Percentiles rank a stretch among this genome's conserved stretches.
Conservation (phyloP, 2,113 vertebrate genomes). For the Acrocephalus arundinaceus region DNA sequence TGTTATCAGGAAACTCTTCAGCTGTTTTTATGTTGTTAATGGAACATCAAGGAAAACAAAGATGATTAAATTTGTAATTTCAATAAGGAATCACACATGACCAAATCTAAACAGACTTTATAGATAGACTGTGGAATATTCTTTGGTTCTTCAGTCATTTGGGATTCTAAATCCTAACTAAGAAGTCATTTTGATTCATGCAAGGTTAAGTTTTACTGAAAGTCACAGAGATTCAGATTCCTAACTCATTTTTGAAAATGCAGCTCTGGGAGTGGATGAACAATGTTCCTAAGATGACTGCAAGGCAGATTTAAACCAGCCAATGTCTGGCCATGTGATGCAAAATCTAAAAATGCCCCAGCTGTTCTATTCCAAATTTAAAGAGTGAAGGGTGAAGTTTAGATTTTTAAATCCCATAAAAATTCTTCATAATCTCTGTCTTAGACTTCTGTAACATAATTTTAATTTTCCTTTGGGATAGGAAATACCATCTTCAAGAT, state of each 20-base stretch:
- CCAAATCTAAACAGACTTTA: not conserved
- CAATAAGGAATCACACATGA: not conserved
- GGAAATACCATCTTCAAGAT: not conserved
- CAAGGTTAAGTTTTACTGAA: not conserved
- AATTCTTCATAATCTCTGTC: not conserved
- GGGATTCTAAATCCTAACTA: not conserved
- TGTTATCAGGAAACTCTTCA: not conserved
- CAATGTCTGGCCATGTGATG: not conserved
- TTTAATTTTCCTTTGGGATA: not conserved
- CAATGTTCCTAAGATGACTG: constrained; percentile 11
- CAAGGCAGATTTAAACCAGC: constrained; percentile 38
- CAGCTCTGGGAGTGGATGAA: constrained; percentile 28
- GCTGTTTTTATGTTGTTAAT: not conserved
- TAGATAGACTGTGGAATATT: not conserved
- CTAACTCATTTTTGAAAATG: constrained; percentile 41
- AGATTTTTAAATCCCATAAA: not conserved
- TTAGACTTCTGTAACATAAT: not conserved
- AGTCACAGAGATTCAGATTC: not conserved
- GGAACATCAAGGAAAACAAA: not conserved
- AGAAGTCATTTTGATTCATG: not conserved
- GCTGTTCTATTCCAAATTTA: constrained; percentile 64
- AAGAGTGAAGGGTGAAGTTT: constrained; percentile 44
- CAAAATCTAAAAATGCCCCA: constrained; percentile 56
- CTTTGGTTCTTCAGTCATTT: not conserved
- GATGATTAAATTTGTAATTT: not conserved